Conservation (phyloP, 2,113 vertebrate genomes). For the Leuciscus idus region DNA sequence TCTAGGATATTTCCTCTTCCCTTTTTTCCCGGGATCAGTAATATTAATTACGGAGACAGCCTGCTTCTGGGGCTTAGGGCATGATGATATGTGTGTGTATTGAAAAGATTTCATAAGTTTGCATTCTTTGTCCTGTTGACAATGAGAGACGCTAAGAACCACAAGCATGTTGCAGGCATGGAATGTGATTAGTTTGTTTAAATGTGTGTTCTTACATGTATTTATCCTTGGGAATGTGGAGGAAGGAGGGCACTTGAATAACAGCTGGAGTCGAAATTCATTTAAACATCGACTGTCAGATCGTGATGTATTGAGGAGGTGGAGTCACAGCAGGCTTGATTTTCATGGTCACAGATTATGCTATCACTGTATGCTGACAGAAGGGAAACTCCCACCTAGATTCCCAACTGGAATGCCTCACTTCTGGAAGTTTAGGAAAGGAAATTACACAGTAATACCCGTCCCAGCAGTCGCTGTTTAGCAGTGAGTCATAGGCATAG, state of each 20-base stretch:
- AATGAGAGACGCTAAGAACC: neutral
- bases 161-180: neutral
- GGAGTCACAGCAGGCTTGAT: constrained; percentile 1
- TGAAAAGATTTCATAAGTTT: neutral
- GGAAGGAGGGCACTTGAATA: neutral
- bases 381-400: constrained; percentile 5
- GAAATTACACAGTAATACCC: neutral
- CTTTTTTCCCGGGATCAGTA: neutral
- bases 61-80: neutral
- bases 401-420: neutral
- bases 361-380: neutral
- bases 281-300: constrained; percentile 15
- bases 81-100: neutral
- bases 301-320: neutral
- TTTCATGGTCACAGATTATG: constrained; percentile 8
- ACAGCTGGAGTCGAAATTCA: constrained; percentile 13
- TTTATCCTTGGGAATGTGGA: constrained; percentile 9
- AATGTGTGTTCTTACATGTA: neutral
- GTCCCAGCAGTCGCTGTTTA: neutral
- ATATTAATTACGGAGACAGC: constrained; percentile 15
- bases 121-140: neutral
- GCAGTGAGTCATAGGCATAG: neutral
- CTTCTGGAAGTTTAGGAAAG: constrained; percentile 4
- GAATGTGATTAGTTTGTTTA: constrained; percentile 10
- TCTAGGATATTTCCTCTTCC: constrained; percentile 34